Evolutionary conservation across 2,797 vertebrate species (phyloP), one percentile per base, ranked within the genome.

Genomic region (Sphenodon punctatus): DNA sequence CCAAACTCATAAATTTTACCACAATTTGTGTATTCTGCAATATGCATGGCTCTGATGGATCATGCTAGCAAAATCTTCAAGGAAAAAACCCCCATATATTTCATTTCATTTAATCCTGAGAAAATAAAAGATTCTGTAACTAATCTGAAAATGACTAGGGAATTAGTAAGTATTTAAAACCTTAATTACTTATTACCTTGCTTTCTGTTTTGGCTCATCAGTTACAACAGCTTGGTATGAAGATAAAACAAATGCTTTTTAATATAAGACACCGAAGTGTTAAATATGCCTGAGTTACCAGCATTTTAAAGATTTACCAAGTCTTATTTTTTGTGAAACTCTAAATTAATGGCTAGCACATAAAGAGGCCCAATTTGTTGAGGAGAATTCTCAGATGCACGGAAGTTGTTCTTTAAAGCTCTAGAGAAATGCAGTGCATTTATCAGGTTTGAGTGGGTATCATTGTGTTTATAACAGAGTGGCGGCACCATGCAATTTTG

Each of bases 401-500:
- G 86, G 75, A 91, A 92, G 85, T 89, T 67, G 80, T 67, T 92
- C 92, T 91, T 90, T 79, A 91, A 94, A 93, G 92, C 95, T 92
- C 90, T 61, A 80, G 93, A 95, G 95, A 96, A 95, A 94, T 65
- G 89, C 86, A 56, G 86, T 75, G 88, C 95, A 95, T 96, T 96
- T 96, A 95, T 96, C 96, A 96, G 95, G 95, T 95, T 86, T 95
- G 95, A 96, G 94, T 95, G 92, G 94, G 94, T 94, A 96, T 96
- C 94, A 95, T 94, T 96, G 95, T 96, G 95, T 95, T 96, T 92
- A 94, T 95, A 96, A 94, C 92, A 93, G 95, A 94, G 93, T 93
- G 94, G 94, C 97, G 94, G 93, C 95, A 94, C 96, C 96, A 94
- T 96, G 97, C 96, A 97, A 97, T 98, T 98, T 97, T 97, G 95